Conservation (phyloP, 2,888 invertebrate genomes). For the Tricholauxania praeusta region DNA sequence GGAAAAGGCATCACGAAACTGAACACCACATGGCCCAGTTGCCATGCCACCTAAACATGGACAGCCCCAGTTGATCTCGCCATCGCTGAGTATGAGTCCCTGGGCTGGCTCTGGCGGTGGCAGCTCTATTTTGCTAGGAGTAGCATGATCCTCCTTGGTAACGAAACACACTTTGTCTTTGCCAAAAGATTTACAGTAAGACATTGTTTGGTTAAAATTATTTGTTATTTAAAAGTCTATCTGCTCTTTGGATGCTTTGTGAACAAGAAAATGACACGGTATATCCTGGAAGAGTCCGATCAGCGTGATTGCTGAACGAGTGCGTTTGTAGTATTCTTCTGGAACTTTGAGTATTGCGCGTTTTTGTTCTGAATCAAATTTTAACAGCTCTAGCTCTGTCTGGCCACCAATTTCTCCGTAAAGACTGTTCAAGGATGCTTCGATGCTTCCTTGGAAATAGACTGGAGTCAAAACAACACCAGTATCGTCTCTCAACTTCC, state of each 20-base stretch:
- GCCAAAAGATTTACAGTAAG: slow-evolving; percentile 70
- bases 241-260: slow-evolving; percentile 67
- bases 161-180: slow-evolving; percentile 89
- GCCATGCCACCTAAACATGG: slow-evolving; percentile 98
- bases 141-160: slow-evolving; percentile 81
- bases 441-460: slow-evolving; percentile 73
- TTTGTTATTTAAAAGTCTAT: slow-evolving; percentile 47
- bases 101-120: slow-evolving; percentile 81
- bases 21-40: slow-evolving; percentile 93
- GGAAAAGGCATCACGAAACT: slow-evolving; percentile 93
- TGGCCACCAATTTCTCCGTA: slow-evolving; percentile 73
- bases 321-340: slow-evolving; percentile 70
- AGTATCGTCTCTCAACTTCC: slow-evolving; percentile 68
- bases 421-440: slow-evolving; percentile 69
- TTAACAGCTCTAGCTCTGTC: slow-evolving; percentile 72
- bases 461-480: slow-evolving; percentile 67
- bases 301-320: slow-evolving; percentile 72
- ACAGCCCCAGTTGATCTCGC: slow-evolving; percentile 96
- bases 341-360: slow-evolving; percentile 73
- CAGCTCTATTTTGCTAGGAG: slow-evolving; percentile 77
- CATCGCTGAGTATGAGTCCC: slow-evolving; percentile 85
- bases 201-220: slow-evolving; percentile 47
- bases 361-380: slow-evolving; percentile 68
- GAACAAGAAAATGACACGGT: slow-evolving; percentile 71
- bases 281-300: slow-evolving; percentile 69